A percentile compares a stretch with the other conserved stretches of the same genome.
phyloP scores from a whole-genome alignment of 1,140 invertebrate genomes.

The Hyles euphorbiae region DNA sequence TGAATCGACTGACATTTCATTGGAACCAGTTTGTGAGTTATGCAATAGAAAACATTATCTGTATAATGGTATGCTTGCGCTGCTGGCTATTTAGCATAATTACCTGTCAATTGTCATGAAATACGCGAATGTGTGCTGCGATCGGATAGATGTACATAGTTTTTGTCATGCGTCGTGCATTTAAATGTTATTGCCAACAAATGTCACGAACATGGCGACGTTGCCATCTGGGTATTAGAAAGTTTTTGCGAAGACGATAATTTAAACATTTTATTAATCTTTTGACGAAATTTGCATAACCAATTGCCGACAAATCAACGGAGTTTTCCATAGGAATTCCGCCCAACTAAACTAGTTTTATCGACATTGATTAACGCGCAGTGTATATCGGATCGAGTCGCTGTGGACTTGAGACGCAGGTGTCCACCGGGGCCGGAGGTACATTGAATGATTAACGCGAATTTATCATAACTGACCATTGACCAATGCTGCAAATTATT shows the following conservation, averaged over 20 bases:
- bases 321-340: slow-evolving; percentile 2
- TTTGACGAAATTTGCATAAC: too few relatives aligned
- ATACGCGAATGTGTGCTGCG: slow-evolving; percentile 18
- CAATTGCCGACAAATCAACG: neutral
- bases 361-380: neutral
- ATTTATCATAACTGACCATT: slow-evolving; percentile 1
- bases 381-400: slow-evolving; percentile 1
- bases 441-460: neutral
- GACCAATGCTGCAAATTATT: too few relatives aligned
- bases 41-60: slow-evolving; percentile 60
- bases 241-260: too few relatives aligned
- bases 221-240: too few relatives aligned
- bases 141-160: too few relatives aligned
- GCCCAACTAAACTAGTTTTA: neutral
- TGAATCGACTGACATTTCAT: slow-evolving; percentile 60
- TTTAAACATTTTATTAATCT: too few relatives aligned
- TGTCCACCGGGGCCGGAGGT: neutral
- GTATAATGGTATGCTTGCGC: slow-evolving; percentile 42
- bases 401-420: slow-evolving; percentile 2
- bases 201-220: too few relatives aligned
- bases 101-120: slow-evolving; percentile 52
- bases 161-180: too few relatives aligned
- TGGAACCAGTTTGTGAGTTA: slow-evolving; percentile 63
- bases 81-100: slow-evolving; percentile 45
- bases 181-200: too few relatives aligned